Conservation (phyloP, 1,140 invertebrate species). For the Drosophila navojoa region DNA sequence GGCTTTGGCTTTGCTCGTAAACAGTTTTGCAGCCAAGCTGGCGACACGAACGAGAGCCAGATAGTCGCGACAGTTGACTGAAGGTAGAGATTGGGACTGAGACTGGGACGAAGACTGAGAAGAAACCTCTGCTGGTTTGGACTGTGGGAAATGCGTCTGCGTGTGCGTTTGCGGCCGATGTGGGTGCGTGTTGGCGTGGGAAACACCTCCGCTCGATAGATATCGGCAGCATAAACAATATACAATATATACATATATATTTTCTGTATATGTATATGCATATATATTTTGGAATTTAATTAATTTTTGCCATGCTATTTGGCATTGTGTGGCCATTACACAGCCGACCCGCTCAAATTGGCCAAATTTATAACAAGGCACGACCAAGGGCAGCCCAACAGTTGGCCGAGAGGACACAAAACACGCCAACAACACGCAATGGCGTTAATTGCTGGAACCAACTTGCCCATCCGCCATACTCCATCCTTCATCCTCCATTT, state of each 20-base stretch:
- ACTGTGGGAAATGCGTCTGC: conserved; percentile 61
- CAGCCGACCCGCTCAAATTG: conserved; percentile 68
- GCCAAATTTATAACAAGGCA: conserved; percentile 70
- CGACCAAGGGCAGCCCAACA: conserved; percentile 45
- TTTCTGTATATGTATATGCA: conserved; percentile 9
- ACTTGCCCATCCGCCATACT: too few species aligned
- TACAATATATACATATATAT: too few species aligned
- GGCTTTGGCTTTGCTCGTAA: conserved; percentile 51
- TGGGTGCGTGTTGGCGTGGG: conserved; percentile 70
- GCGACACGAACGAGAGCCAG: conserved; percentile 35
- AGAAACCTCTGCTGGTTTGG: conserved; percentile 16
- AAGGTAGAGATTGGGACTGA: not conserved
- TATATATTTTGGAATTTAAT: conserved; percentile 57
- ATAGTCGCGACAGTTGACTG: not conserved
- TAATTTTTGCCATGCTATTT: conserved; percentile 61
- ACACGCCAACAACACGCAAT: conserved; percentile 47
- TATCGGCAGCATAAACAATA: conserved; percentile 6
- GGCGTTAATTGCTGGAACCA: conserved; percentile 70
- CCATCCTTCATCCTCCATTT: too few species aligned
- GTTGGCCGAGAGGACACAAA: conserved; percentile 42
- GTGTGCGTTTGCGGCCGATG: conserved; percentile 52
- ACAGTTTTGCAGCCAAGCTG: conserved; percentile 67
- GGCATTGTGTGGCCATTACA: conserved; percentile 33
- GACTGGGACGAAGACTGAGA: not conserved
- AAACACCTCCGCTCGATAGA: conserved; percentile 29